These are phyloP conservation scores for Crematogaster levior DNA, from an alignment of 2,888 invertebrate genomes.

Conservation along the genomic window DNA sequence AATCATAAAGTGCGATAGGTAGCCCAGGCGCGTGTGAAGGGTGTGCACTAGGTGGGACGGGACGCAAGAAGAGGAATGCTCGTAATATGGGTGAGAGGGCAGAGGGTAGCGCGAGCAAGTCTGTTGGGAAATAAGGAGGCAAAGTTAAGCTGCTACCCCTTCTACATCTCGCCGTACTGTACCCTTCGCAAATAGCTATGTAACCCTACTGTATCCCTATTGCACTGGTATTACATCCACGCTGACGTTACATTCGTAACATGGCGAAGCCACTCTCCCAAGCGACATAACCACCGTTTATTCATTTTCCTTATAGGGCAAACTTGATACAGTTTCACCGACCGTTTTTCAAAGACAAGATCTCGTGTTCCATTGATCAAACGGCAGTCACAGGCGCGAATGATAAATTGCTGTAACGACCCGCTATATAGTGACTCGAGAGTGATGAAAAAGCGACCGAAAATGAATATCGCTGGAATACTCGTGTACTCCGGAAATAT, in stretches of 20 bases:
- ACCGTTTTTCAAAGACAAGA: slow-evolving; percentile 42
- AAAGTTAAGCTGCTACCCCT: slow-evolving; percentile 80
- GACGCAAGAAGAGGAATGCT: slow-evolving; percentile 75
- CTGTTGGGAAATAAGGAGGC: slow-evolving; percentile 85
- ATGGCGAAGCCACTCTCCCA: slow-evolving; percentile 69
- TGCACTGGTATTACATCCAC: slow-evolving; percentile 42
- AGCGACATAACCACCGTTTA: slow-evolving; percentile 70
- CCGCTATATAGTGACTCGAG: slow-evolving; percentile 15
- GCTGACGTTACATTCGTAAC: slow-evolving; percentile 69
- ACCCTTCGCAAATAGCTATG: slow-evolving; percentile 82
- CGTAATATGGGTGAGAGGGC: slow-evolving; percentile 66
- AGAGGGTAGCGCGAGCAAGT: slow-evolving; percentile 77
- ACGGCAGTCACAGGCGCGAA: slow-evolving; percentile 5
- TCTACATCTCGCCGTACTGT: slow-evolving; percentile 72
- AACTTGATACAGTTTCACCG: slow-evolving; percentile 52
- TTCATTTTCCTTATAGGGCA: slow-evolving; percentile 61
- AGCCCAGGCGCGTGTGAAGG: slow-evolving; percentile 70
- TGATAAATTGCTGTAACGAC: slow-evolving; percentile 44
- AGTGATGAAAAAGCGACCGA: slow-evolving; percentile 47
- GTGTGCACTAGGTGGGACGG: slow-evolving; percentile 60
- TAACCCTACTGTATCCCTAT: slow-evolving; percentile 79
- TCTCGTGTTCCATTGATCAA: slow-evolving; percentile 53
- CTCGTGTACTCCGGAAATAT: slow-evolving; percentile 44
- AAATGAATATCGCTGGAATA: slow-evolving; percentile 35
- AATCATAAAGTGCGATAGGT: slow-evolving; percentile 78